Evolutionary conservation across 2,113 vertebrate genomes (phyloP).

Genomic region (Anarrhichthys ocellatus): DNA sequence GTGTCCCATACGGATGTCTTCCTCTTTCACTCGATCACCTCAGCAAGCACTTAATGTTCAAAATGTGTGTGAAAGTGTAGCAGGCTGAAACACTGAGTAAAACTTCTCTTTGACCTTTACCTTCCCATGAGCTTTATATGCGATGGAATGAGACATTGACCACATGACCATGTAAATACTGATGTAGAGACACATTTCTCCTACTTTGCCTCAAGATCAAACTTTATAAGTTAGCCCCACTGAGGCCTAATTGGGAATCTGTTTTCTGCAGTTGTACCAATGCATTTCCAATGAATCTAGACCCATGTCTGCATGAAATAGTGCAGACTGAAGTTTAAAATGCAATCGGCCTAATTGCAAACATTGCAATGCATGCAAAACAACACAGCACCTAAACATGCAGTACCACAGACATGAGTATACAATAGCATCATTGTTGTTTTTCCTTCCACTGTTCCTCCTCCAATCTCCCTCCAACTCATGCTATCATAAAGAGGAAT

Average conservation of each 20-base stretch:
- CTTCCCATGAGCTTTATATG: background rate
- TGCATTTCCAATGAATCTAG: background rate
- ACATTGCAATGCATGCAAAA: background rate
- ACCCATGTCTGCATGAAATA: background rate
- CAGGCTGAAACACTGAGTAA: background rate
- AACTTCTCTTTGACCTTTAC: background rate
- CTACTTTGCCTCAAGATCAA: slow-evolving; percentile 29
- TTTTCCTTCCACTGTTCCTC: background rate
- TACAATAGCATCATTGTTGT: background rate
- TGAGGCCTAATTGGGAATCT: slow-evolving; percentile 15
- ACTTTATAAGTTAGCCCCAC: slow-evolving; percentile 9
- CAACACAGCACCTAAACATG: background rate
- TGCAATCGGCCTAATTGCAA: background rate
- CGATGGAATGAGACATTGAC: background rate
- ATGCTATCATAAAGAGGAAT: background rate
- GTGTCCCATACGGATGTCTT: background rate
- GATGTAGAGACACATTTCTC: background rate
- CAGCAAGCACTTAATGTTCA: background rate
- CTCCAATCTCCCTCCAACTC: background rate
- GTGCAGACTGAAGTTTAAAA: background rate
- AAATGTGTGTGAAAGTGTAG: too few species aligned
- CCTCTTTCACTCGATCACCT: background rate
- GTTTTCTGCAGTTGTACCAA: background rate
- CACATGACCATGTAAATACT: background rate
- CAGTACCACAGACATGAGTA: background rate